Conservation (phyloP, 2,113 vertebrate species). For the Zapus hudsonius region DNA sequence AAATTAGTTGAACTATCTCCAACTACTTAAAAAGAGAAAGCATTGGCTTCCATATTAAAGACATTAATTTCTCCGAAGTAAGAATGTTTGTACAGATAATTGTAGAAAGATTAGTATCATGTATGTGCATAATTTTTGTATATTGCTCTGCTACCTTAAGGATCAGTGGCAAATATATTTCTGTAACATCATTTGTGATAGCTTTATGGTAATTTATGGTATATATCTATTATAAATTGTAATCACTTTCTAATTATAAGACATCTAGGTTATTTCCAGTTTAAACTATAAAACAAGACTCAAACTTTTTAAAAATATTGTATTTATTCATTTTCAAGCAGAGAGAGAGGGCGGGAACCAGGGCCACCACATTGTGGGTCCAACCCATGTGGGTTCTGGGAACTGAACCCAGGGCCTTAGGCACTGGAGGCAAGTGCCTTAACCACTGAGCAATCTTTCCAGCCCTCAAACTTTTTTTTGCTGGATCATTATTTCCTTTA, state of each 20-base stretch:
- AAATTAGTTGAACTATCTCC: not conserved
- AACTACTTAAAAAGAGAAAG: conserved; percentile 8
- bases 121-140: not conserved
- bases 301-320: too few relatives aligned
- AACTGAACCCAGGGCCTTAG: too few relatives aligned
- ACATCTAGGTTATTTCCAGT: conserved; percentile 39
- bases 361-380: too few relatives aligned
- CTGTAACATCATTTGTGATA: not conserved
- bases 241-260: not conserved
- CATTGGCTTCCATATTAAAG: not conserved
- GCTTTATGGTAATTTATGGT: not conserved
- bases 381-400: too few relatives aligned
- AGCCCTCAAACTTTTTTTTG: too few relatives aligned
- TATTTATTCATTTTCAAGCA: too few relatives aligned
- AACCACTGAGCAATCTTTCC: too few relatives aligned
- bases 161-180: conserved; percentile 19
- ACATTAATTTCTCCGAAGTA: conserved; percentile 27
- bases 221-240: conserved; percentile 26
- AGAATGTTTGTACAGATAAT: not conserved
- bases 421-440: too few relatives aligned
- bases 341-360: too few relatives aligned
- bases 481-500: conserved; percentile 13
- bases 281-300: conserved; percentile 39
- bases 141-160: not conserved
- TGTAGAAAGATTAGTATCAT: conserved; percentile 20